Percentiles rank a stretch among this genome's conserved stretches.
phyloP scores from a whole-genome alignment of 2,113 vertebrate genomes.

The Cyprinodon variegatus region DNA sequence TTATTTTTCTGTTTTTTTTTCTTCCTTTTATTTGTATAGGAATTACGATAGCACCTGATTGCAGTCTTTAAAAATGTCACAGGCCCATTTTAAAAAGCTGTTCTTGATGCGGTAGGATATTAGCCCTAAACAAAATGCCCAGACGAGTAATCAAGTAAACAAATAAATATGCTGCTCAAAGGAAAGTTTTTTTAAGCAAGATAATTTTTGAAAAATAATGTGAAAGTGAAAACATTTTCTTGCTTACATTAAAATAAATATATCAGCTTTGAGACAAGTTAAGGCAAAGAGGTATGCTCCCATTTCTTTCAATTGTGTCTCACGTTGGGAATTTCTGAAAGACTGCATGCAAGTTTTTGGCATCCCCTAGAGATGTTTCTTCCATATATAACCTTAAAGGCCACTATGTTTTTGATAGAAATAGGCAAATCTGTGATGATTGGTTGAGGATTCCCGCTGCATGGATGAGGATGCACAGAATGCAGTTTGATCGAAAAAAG shows the following conservation, averaged over 20 bases:
- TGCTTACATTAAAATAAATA: no score
- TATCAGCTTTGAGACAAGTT: neutral
- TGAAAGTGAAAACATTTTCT: no score
- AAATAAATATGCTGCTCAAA: neutral
- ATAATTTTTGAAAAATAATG: neutral
- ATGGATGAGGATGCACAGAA: no score
- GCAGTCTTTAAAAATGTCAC: conserved; percentile 22
- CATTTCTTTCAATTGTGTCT: no score
- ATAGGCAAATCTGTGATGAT: no score
- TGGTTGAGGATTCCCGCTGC: no score
- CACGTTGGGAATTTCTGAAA: no score
- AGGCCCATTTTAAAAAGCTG: conserved; percentile 12
- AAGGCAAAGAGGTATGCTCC: neutral
- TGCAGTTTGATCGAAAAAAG: no score
- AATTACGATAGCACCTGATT: conserved; percentile 9
- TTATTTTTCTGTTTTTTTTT: conserved; percentile 21
- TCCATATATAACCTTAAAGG: no score
- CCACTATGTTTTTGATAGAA: no score
- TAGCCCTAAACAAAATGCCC: conserved; percentile 7
- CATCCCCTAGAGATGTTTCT: no score
- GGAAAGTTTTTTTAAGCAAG: neutral
- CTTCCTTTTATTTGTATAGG: conserved; percentile 2
- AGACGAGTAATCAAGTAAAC: neutral
- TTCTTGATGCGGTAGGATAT: conserved; percentile 6
- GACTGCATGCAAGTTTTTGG: no score